Conservation (phyloP, 2,797 vertebrate genomes). For the Vireo griseus region DNA sequence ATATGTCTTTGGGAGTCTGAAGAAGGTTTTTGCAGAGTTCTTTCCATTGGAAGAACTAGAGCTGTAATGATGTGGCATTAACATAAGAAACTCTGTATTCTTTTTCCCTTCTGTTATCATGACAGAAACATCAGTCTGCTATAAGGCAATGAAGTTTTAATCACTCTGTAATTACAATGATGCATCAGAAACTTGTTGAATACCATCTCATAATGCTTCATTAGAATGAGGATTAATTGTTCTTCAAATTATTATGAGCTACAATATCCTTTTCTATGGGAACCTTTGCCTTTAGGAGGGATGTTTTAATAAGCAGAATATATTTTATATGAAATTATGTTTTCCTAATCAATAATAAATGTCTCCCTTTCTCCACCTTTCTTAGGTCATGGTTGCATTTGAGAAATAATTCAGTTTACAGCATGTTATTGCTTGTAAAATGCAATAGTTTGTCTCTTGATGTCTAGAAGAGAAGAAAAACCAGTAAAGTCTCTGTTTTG, state of each 20-base stretch:
- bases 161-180: background rate
- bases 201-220: background rate
- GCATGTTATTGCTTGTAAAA: background rate
- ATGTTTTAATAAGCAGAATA: background rate
- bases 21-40: background rate
- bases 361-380: background rate
- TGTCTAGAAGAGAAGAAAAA: background rate
- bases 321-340: fast-evolving
- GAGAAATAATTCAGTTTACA: background rate
- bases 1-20: background rate
- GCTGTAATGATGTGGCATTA: background rate
- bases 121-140: background rate
- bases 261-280: background rate
- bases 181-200: background rate
- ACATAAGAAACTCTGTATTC: background rate
- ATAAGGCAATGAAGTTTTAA: background rate
- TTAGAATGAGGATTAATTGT: background rate
- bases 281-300: background rate
- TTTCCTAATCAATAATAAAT: background rate
- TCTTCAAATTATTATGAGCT: background rate
- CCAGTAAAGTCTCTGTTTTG: background rate
- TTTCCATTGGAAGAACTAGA: background rate
- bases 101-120: background rate
- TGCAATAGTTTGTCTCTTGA: background rate
- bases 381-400: background rate